phyloP scores from a whole-genome alignment of 2,888 invertebrate species.

The Andrena minutula region DNA sequence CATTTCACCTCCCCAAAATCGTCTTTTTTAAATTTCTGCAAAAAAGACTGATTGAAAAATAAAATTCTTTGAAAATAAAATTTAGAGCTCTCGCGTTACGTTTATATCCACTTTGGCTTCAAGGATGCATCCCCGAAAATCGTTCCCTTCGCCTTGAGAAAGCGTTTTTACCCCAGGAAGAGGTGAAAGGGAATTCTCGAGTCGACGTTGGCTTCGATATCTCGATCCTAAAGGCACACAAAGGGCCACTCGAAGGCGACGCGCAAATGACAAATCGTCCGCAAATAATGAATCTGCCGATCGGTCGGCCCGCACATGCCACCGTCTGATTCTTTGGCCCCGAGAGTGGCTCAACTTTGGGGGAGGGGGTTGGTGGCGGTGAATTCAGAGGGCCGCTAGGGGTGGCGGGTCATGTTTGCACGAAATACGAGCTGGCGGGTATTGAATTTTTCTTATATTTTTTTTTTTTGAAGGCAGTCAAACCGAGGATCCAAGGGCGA shows the following conservation, averaged over 20 bases:
- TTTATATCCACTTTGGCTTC: conserved; percentile 28
- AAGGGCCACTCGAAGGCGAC: conserved; percentile 60
- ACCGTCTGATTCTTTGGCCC: conserved; percentile 37
- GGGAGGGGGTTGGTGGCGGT: background rate
- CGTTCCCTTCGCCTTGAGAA: background rate
- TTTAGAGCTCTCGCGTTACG: background rate
- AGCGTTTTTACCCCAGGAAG: background rate
- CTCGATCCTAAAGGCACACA: conserved; percentile 67
- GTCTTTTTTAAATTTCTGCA: background rate
- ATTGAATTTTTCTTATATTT: conserved; percentile 58
- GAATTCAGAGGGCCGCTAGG: conserved; percentile 42
- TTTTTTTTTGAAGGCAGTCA: conserved; percentile 22
- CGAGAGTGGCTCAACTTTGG: conserved; percentile 20
- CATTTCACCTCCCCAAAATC: too few relatives aligned
- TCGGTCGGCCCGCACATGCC: conserved; percentile 41
- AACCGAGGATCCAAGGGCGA: conserved; percentile 38
- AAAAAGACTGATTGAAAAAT: background rate
- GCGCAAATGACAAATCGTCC: conserved; percentile 77
- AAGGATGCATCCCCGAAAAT: conserved; percentile 29
- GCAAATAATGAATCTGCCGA: conserved; percentile 76
- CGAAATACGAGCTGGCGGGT: conserved; percentile 58
- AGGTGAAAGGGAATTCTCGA: conserved; percentile 40
- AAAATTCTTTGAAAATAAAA: background rate
- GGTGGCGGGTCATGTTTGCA: conserved; percentile 44
- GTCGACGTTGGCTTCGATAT: conserved; percentile 48